Evolutionary conservation across 2,888 invertebrate genomes (phyloP), one percentile per base, ranked within the genome.

Genomic region (Cosmopolites sordidus): DNA sequence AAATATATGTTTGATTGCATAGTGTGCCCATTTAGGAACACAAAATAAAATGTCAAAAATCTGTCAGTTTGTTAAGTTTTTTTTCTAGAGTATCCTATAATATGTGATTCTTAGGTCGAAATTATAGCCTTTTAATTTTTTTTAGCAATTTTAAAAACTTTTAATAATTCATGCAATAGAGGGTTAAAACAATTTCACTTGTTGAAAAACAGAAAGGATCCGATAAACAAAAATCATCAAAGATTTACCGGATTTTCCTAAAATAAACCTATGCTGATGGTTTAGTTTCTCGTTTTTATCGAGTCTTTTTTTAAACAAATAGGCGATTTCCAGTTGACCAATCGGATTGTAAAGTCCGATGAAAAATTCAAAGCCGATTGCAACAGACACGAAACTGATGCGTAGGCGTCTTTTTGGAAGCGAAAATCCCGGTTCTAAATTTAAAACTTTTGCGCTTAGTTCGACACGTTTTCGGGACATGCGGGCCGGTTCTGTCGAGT

Each of bases 381-480:
- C 33, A 11, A 33, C 33, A 33, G 33, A 33, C 12, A 11, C 12
- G 33, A 12, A 33, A 33, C 33, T 3, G n/a, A 11, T 3, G 43
- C 16, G 14, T 47, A n/a, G 47, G 47, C 40, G 29, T 11, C 16
- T 39, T 40, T n/a, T 22, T 3, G 22, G 33, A 4, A n/a, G 33
- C 33, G 33, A 33, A 33, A 33, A 9, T 33, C 33, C 11, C 22
- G 33, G 11, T 6, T 47, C 47, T 47, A 47, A 47, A 39, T 47
- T 22, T 47, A 47, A 47, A 47, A 40, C 47, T 14, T 14, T 46
- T 2, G n/a, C 16, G 40, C 16, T 39, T 47, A 27, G 9, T 15
- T 47, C 6, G 12, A 40, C 15, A 16, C 22, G 40, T 18, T 47
- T 47, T 16, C 40, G 11, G 27, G 14, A 6, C 27, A 33, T 33